Percentiles rank a stretch among this genome's conserved stretches.
Evolutionary conservation across 2,888 invertebrate species (phyloP).

Genomic region (Koerneria pararmatus): DNA sequence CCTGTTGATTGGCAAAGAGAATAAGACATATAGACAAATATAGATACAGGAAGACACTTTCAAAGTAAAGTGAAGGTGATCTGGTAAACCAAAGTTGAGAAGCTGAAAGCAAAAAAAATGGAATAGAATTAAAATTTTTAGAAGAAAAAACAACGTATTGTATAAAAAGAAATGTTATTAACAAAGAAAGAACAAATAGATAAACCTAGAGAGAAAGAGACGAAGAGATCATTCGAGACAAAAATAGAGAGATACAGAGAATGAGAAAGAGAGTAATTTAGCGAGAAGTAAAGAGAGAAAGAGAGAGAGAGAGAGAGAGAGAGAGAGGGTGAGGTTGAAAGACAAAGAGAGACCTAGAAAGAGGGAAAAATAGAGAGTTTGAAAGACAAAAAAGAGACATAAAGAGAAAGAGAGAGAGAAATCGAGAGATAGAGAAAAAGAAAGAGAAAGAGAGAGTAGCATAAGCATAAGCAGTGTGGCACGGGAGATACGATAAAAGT

Average conservation of each 20-base stretch:
- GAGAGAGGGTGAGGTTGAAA: not conserved
- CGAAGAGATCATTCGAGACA: too few species aligned
- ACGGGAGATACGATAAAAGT: not conserved
- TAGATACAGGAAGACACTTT: too few species aligned
- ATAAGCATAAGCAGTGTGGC: slow-evolving; percentile 22
- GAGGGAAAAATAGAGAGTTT: not conserved
- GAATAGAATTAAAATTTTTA: too few species aligned
- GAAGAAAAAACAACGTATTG: too few species aligned
- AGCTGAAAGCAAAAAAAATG: too few species aligned
- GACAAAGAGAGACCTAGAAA: not conserved
- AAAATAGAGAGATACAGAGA: slow-evolving; percentile 11
- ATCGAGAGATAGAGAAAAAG: not conserved
- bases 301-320: slow-evolving; percentile 1
- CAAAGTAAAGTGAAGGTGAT: too few species aligned
- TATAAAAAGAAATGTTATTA: too few species aligned
- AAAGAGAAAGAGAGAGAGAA: slow-evolving; percentile 9
- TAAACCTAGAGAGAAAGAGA: too few species aligned
- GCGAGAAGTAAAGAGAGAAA: not conserved
- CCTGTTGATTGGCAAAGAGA: too few species aligned
- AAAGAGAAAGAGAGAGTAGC: slow-evolving; percentile 4
- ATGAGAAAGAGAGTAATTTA: not conserved
- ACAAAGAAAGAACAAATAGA: too few species aligned
- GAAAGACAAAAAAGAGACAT: slow-evolving; percentile 9
- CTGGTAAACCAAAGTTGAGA: too few species aligned
- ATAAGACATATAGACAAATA: too few species aligned